These are phyloP conservation scores for Dendrocincla fuliginosa DNA, from an alignment of 2,797 vertebrate species.

Conservation along the genomic window DNA sequence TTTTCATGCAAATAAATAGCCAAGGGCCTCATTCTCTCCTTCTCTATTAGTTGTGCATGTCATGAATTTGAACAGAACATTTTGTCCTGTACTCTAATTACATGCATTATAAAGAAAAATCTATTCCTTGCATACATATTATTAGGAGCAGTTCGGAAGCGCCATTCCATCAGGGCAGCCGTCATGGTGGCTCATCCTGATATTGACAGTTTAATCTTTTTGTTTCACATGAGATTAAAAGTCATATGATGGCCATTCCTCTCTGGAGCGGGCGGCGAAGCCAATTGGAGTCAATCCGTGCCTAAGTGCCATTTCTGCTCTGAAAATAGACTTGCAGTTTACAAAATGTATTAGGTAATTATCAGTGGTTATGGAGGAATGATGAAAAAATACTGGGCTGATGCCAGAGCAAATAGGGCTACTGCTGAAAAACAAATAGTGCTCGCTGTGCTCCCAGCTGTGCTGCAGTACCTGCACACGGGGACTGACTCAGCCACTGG, in stretches of 20 bases:
- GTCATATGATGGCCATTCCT: slow-evolving; percentile 37
- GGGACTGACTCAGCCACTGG: background rate
- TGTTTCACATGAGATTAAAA: slow-evolving; percentile 78
- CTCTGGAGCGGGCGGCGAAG: slow-evolving; percentile 47
- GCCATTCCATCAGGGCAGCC: slow-evolving; percentile 58
- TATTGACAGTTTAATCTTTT: slow-evolving; percentile 79
- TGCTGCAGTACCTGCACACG: background rate
- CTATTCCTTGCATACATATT: slow-evolving; percentile 71
- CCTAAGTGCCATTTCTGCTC: slow-evolving; percentile 59
- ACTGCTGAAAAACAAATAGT: background rate
- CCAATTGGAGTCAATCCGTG: slow-evolving; percentile 65
- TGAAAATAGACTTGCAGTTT: slow-evolving; percentile 62
- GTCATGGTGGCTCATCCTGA: slow-evolving; percentile 72
- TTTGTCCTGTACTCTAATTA: slow-evolving; percentile 84
- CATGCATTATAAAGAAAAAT: slow-evolving; percentile 78
- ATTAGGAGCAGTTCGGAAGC: slow-evolving; percentile 53
- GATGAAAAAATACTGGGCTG: slow-evolving; percentile 25
- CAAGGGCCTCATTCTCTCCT: slow-evolving; percentile 78
- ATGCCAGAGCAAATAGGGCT: slow-evolving; percentile 52
- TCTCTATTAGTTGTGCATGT: slow-evolving; percentile 79
- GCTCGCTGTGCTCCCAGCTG: slow-evolving; percentile 28
- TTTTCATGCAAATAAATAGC: slow-evolving; percentile 92
- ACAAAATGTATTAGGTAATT: slow-evolving; percentile 67
- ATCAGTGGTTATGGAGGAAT: slow-evolving; percentile 29
- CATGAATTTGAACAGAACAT: slow-evolving; percentile 79